Percentiles rank a stretch among this genome's conserved stretches.
These are phyloP conservation scores for Charanyca ferruginea DNA, from an alignment of 2,888 invertebrate species.

Conservation along the genomic window DNA sequence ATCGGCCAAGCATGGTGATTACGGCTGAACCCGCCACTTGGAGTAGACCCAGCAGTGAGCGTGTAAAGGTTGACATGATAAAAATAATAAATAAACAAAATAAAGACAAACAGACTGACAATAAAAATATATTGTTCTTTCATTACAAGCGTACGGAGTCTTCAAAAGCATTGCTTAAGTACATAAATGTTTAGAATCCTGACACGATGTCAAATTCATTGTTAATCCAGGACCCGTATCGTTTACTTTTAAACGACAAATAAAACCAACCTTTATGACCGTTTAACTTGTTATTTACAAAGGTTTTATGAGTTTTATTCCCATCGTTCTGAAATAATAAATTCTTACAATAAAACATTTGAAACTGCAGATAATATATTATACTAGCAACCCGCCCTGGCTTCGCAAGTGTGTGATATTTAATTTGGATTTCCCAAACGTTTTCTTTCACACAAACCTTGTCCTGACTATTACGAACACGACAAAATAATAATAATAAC, in stretches of 20 bases:
- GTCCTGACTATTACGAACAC: too few species aligned
- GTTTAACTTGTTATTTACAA: conserved; percentile 40
- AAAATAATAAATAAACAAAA: too few species aligned
- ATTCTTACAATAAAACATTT: conserved; percentile 9
- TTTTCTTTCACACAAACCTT: too few species aligned
- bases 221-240: conserved; percentile 30
- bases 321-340: conserved; percentile 40
- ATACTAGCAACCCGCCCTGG: too few species aligned
- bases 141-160: too few species aligned
- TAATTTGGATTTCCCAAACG: too few species aligned
- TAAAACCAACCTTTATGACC: conserved; percentile 45
- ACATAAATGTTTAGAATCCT: conserved; percentile 1
- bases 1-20: too few species aligned
- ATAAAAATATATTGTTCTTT: not conserved
- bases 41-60: too few species aligned
- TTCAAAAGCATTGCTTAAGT: not conserved
- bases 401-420: too few species aligned
- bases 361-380: conserved; percentile 17
- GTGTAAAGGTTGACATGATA: too few species aligned
- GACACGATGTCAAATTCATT: conserved; percentile 36
- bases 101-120: not conserved
- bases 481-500: too few species aligned
- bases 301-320: conserved; percentile 52
- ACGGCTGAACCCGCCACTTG: too few species aligned
- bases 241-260: conserved; percentile 35